Base-by-base conservation (phyloP, 2,888 invertebrate species). In the Catocala fraxini region DNA sequence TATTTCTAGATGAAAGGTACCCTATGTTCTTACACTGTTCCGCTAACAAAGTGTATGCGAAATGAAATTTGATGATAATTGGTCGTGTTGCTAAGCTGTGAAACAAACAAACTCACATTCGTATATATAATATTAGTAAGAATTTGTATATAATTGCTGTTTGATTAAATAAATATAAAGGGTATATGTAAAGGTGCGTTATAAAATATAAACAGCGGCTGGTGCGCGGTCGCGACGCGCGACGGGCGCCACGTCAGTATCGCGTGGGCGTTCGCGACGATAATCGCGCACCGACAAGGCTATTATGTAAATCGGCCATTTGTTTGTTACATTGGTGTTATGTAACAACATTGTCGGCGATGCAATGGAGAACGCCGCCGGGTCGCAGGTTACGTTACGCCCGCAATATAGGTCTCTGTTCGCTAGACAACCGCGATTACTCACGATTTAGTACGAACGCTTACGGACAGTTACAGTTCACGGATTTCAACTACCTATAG, bases 271-370 rank as follows among this genome's bases (percentile, higher is more conserved):
- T 5, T 7, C 72, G 78, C 80, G 75, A 79, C 85, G 82, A 84
- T 90, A 88, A 89, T 86, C 88, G 87, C 81, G 78, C 78, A 82
- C 87, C 85, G 84, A 85, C 90, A 87, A 87, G 85, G 86, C 87
- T 89, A 89, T 92, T 92, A 91, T 90, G 91, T 91, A 91, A 92
- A 90, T 89, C 88, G 88, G 82, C 85, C 90, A 84, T 90, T 90
- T 89, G 89, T 89, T 90, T 88, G 89, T 88, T 86, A 91, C 89
- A 88, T 85, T 88, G 83, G 81, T 65, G 79, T 92, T 92, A 89
- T 81, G 79, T 87, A 92, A 92, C 80, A 78, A 86, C 83, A 87
- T 87, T 89, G 89, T 88, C 83, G 85, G 79, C 84, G 80, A 79
- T 84, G 87, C 87, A 87, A 87, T 84, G 85, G 88, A 86, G 86